Evolutionary conservation across 2,797 vertebrate genomes (phyloP), one percentile per base, ranked within the genome.

Genomic region (Ciconia nigra): DNA sequence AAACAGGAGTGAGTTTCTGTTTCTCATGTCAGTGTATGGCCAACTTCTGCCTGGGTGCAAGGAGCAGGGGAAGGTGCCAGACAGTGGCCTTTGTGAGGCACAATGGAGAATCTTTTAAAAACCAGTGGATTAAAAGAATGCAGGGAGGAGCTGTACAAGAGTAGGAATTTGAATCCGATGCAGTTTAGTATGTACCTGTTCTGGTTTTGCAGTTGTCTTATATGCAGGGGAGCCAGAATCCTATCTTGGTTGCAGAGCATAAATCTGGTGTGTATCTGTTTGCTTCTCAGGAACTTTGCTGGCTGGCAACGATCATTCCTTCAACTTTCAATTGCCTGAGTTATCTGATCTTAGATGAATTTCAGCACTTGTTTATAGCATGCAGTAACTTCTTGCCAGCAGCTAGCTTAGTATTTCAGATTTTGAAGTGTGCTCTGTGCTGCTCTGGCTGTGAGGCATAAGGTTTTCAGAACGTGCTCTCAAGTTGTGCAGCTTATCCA

Each of bases 261-360:
- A 89, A 93, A 91, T 89, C 42, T 94, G 51, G 28, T 9, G 10
- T 58, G 46, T 79, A 55, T 80, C 91, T 84, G 46, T 83, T 83
- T 67, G 72, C 83, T 83, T 46, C 90, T 90, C 78, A 37, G 87
- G 74, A 92, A 46, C 81, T 92, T 69, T 69, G 76, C 84, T 95
- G 93, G 81, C 96, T 10, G 15, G 83, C 71, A 78, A 81, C 51
- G 52, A 49, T 78, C 71, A 41, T 93, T 80, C 93, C 87, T 91
- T 47, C 86, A 65, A 1, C 80, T 94, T 97, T 89, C 83, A 83
- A 2, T 96, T 92, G 90, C 81, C 89, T 15, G 65, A 94, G 90
- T 91, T 96, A 96, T 96, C 95, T 96, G 93, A 95, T 94, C 95
- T 80, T 80, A 96, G 82, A 90, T 87, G 95, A 93, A 84, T 96